Conservation (phyloP, 2,113 vertebrate species). For the Mustelus asterias region DNA sequence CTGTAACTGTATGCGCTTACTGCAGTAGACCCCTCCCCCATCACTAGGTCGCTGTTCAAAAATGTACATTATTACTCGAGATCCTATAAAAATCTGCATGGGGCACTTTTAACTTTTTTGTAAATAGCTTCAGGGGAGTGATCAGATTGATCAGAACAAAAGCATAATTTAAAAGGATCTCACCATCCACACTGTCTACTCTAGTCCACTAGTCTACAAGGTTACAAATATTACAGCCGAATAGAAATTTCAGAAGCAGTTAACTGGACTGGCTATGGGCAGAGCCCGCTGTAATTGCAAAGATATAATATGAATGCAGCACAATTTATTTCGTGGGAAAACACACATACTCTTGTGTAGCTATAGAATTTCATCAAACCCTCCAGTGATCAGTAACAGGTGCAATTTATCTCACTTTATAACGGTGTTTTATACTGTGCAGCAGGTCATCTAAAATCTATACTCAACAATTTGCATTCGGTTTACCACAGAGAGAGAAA, state of each 20-base stretch:
- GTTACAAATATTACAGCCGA: slow-evolving; percentile 14
- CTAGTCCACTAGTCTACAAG: not conserved
- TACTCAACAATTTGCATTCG: slow-evolving; percentile 32
- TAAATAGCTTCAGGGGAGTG: not conserved
- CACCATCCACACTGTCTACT: not conserved
- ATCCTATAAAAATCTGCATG: not conserved
- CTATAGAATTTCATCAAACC: slow-evolving; percentile 37
- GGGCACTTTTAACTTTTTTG: not conserved
- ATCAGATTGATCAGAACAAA: not conserved
- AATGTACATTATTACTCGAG: not conserved
- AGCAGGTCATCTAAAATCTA: slow-evolving; percentile 36
- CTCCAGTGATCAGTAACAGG: slow-evolving; percentile 38
- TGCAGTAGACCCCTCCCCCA: slow-evolving; percentile 6
- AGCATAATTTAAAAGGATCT: not conserved
- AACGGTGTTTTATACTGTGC: slow-evolving; percentile 26
- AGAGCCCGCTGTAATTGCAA: slow-evolving; percentile 10
- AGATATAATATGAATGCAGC: not conserved
- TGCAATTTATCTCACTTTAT: slow-evolving; percentile 37
- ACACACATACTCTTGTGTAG: not conserved
- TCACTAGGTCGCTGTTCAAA: not conserved
- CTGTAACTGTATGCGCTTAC: not conserved
- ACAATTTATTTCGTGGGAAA: slow-evolving; percentile 23
- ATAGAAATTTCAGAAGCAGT: slow-evolving; percentile 28
- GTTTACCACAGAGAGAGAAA: slow-evolving; percentile 24
- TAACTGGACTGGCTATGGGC: slow-evolving; percentile 7